These are phyloP conservation scores for Alosa sapidissima DNA, from an alignment of 2,797 vertebrate species.

Conservation along the genomic window DNA sequence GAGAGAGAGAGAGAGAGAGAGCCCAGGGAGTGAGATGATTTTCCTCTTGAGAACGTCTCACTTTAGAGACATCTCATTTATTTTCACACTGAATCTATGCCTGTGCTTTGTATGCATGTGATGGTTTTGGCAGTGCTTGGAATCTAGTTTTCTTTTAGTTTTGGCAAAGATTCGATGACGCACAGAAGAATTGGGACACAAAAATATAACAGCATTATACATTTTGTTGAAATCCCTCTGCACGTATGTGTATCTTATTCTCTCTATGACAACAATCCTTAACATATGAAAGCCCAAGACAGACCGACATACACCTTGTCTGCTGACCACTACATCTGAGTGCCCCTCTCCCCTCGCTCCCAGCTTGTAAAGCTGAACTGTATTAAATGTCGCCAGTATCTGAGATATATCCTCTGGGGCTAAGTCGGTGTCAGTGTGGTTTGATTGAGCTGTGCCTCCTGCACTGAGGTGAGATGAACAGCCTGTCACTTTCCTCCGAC, in stretches of 20 bases:
- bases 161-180: not conserved
- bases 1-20: not conserved
- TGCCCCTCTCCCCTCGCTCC: not conserved
- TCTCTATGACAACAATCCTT: not conserved
- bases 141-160: not conserved
- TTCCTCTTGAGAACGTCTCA: not conserved
- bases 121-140: not conserved
- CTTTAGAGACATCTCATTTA: conserved; percentile 19
- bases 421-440: not conserved
- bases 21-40: not conserved
- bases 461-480: not conserved
- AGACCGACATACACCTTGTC: not conserved
- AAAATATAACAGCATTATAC: not conserved
- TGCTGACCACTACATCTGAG: not conserved
- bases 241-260: not conserved
- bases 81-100: not conserved
- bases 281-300: not conserved
- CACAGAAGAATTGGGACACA: not conserved
- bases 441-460: conserved; percentile 9
- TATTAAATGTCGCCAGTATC: conserved; percentile 1
- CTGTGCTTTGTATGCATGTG: conserved; percentile 11
- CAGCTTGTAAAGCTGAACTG: not conserved
- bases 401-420: conserved; percentile 5
- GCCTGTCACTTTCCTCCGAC: conserved; percentile 12
- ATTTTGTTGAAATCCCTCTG: not conserved